Conservation (phyloP, 2,797 vertebrate species). For the Eupleurogrammus muticus region DNA sequence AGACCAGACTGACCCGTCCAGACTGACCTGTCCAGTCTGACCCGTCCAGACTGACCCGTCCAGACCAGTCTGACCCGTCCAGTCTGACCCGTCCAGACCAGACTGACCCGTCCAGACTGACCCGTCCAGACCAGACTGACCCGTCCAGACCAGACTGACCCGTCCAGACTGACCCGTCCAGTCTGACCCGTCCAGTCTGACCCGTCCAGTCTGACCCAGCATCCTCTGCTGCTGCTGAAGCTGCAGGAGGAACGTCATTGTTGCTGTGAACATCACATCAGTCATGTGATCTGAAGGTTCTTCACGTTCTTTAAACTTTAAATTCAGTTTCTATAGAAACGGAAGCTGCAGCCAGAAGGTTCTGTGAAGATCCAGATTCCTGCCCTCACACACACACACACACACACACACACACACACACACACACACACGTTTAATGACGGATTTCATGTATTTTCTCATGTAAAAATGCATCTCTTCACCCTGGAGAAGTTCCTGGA, state of each 20-base stretch:
- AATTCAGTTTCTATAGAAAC: constrained; percentile 38
- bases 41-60: not conserved
- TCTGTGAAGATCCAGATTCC: not conserved
- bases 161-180: not conserved
- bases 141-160: no score
- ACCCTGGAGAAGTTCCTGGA: no score
- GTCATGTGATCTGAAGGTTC: constrained; percentile 25
- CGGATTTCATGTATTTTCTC: not conserved
- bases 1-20: no score
- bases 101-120: not conserved
- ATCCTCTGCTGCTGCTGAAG: not conserved
- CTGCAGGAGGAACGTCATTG: no score
- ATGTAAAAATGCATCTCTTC: no score
- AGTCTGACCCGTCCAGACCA: not conserved
- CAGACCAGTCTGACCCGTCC: no score
- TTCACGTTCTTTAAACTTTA: constrained; percentile 38
- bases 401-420: no score
- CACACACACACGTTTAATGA: not conserved
- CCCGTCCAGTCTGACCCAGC: not conserved
- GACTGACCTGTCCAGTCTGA: not conserved
- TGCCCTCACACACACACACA: no score
- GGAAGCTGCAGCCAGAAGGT: not conserved
- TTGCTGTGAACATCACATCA: constrained; percentile 21
- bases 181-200: no score
- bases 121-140: no score